phyloP scores from a whole-genome alignment of 2,888 invertebrate species.

The Drosophila flavopinicola region DNA sequence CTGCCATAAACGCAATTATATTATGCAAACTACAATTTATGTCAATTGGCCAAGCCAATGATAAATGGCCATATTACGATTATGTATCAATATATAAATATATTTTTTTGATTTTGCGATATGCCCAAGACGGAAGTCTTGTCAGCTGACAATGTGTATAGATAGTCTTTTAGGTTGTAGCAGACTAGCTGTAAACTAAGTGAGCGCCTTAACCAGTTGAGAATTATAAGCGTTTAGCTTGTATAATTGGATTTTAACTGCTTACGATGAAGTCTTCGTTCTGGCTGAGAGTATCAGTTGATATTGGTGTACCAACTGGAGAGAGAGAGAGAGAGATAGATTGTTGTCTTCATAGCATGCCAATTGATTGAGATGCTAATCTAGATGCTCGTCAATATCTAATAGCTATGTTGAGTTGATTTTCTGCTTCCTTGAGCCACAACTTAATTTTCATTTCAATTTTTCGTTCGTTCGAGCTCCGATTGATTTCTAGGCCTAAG shows the following conservation, averaged over 20 bases:
- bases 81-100: constrained; percentile 7
- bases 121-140: constrained; percentile 35
- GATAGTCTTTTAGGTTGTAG: not conserved
- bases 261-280: constrained; percentile 1
- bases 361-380: constrained; percentile 29
- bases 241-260: not conserved
- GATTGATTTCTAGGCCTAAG: constrained; percentile 41
- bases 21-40: constrained; percentile 48
- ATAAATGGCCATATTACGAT: constrained; percentile 39
- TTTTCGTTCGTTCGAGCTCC: constrained; percentile 33
- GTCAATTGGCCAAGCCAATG: constrained; percentile 45
- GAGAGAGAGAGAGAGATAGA: not conserved
- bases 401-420: constrained; percentile 14
- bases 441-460: constrained; percentile 32
- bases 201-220: not conserved
- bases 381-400: constrained; percentile 14
- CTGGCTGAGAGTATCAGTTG: not conserved
- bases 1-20: constrained; percentile 37
- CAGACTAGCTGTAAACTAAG: too few species aligned
- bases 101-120: constrained; percentile 18
- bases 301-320: not conserved
- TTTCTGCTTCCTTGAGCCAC: constrained; percentile 28
- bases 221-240: not conserved
- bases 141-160: not conserved
- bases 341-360: constrained; percentile 23